phyloP scores from a whole-genome alignment of 2,888 invertebrate genomes.

The Matsumyia berberina region DNA sequence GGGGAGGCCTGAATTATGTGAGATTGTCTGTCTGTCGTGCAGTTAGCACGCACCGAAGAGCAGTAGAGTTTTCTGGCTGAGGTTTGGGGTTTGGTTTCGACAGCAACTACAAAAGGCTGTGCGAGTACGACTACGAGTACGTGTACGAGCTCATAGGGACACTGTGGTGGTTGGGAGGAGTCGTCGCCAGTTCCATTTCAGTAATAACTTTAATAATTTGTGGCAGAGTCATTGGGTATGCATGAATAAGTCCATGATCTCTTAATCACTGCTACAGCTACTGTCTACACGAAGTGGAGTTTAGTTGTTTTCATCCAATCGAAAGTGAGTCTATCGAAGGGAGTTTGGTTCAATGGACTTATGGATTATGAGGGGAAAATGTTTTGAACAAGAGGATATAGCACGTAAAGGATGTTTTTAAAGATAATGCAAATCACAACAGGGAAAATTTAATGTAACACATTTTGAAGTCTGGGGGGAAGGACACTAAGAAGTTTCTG shows the following conservation, averaged over 20 bases:
- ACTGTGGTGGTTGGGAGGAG: conserved; percentile 17
- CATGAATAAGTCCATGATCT: conserved; percentile 69
- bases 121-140: neutral
- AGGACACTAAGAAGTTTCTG: no score
- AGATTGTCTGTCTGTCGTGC: conserved; percentile 53
- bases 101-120: neutral
- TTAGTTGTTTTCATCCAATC: conserved; percentile 22
- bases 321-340: conserved; percentile 17
- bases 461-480: no score
- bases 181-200: conserved; percentile 60
- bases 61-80: conserved; percentile 50
- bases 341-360: conserved; percentile 22
- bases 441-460: no score
- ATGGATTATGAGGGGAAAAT: conserved; percentile 7
- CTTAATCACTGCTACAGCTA: conserved; percentile 56
- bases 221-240: conserved; percentile 65
- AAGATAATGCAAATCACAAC: no score
- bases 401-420: no score
- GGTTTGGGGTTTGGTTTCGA: conserved; percentile 60
- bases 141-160: neutral
- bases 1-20: conserved; percentile 40
- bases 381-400: no score
- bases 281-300: conserved; percentile 8
- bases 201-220: conserved; percentile 70
- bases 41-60: conserved; percentile 49